Evolutionary conservation across 1,140 invertebrate genomes (phyloP).

Genomic region (Mamestra configurata): DNA sequence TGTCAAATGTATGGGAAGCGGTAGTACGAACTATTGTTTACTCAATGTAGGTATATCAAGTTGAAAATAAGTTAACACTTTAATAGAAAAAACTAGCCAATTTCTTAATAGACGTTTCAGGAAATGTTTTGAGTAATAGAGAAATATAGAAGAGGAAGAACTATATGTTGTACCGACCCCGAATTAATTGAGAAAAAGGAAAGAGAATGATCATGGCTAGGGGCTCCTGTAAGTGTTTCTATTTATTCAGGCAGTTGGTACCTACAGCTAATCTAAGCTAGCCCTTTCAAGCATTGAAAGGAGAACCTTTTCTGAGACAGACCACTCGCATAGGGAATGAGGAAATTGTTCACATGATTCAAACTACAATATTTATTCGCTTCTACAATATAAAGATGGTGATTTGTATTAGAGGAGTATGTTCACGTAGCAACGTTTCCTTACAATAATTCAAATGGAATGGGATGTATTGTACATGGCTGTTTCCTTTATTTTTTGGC

Average conservation of each 20-base stretch:
- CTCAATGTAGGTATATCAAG: background rate
- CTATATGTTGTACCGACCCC: too few species aligned
- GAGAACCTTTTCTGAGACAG: background rate
- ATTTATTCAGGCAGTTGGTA: background rate
- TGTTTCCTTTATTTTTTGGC: constrained; percentile 41
- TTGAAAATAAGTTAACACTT: too few species aligned
- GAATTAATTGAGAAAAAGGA: too few species aligned
- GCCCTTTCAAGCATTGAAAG: background rate
- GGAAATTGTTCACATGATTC: background rate
- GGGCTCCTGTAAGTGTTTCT: background rate
- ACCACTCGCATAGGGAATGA: background rate
- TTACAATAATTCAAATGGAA: constrained; percentile 42
- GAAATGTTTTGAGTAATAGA: too few species aligned
- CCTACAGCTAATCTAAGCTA: background rate
- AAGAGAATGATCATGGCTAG: too few species aligned
- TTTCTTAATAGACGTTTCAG: too few species aligned
- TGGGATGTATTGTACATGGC: constrained; percentile 8
- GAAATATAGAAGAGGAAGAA: too few species aligned
- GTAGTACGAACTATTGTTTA: background rate
- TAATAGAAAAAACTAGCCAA: too few species aligned
- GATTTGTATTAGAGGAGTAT: constrained; percentile 26
- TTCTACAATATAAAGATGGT: constrained; percentile 21
- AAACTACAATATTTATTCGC: constrained; percentile 13
- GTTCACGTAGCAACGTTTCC: constrained; percentile 31
- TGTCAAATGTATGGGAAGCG: background rate